Conservation (phyloP, 2,888 invertebrate genomes). For the Heliconius erato region DNA sequence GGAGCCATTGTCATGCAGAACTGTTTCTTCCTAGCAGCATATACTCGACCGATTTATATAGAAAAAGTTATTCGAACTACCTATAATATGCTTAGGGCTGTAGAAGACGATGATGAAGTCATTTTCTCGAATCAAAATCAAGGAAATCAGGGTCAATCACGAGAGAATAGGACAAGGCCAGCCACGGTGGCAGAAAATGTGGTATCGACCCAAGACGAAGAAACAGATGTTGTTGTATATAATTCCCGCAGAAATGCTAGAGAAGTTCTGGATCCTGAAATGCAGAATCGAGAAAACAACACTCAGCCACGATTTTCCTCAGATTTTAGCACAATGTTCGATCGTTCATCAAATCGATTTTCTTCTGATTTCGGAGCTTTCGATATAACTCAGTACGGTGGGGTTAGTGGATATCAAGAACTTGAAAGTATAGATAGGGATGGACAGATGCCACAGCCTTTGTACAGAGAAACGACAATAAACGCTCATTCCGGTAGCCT, state of each 20-base stretch:
- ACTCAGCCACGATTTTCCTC: slow-evolving; percentile 68
- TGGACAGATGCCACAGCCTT: slow-evolving; percentile 77
- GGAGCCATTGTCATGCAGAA: slow-evolving; percentile 86
- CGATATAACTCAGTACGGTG: slow-evolving; percentile 65
- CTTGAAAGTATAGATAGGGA: slow-evolving; percentile 77
- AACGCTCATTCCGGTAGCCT: slow-evolving; percentile 73
- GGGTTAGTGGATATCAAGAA: slow-evolving; percentile 74
- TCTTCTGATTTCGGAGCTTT: slow-evolving; percentile 74
- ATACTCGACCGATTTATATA: slow-evolving; percentile 84
- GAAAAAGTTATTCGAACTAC: slow-evolving; percentile 78
- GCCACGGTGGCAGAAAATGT: slow-evolving; percentile 53
- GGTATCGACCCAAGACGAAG: slow-evolving; percentile 67
- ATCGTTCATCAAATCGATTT: slow-evolving; percentile 62
- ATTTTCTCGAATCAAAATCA: slow-evolving; percentile 81
- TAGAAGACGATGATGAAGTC: slow-evolving; percentile 85
- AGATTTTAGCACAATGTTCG: slow-evolving; percentile 68
- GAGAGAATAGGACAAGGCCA: slow-evolving; percentile 52
- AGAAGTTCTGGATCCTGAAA: slow-evolving; percentile 74
- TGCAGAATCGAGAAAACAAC: slow-evolving; percentile 67
- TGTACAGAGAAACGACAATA: slow-evolving; percentile 85
- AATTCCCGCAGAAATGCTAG: slow-evolving; percentile 74
- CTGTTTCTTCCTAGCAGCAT: slow-evolving; percentile 81
- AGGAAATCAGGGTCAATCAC: slow-evolving; percentile 49
- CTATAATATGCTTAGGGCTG: slow-evolving; percentile 79
- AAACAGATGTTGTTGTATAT: slow-evolving; percentile 77